A percentile compares a stretch with the other conserved stretches of the same genome.
phyloP scores from a whole-genome alignment of 2,113 vertebrate genomes.

The Corvus hawaiiensis region DNA sequence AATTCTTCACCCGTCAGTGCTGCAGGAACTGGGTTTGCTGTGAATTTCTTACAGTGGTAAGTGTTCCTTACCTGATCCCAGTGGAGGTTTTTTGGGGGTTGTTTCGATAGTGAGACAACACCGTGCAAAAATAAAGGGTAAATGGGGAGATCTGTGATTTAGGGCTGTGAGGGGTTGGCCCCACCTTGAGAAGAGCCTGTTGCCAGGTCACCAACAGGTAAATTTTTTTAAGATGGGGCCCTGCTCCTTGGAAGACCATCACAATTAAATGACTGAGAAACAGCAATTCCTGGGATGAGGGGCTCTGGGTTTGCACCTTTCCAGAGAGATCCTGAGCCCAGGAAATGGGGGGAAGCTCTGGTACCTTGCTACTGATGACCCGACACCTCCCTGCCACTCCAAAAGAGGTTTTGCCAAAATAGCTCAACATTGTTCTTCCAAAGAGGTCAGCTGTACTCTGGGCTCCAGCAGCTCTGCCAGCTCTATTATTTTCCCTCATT shows the following conservation, averaged over 20 bases:
- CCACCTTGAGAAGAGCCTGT: not conserved
- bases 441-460: not conserved
- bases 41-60: not conserved
- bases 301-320: not conserved
- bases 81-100: fast-evolving
- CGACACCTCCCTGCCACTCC: not conserved
- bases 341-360: not conserved
- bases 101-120: fast-evolving
- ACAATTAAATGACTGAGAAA: not conserved
- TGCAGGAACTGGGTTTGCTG: not conserved
- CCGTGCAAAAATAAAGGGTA: not conserved
- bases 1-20: not conserved
- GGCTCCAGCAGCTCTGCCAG: not conserved
- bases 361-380: not conserved
- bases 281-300: not conserved
- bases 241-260: not conserved
- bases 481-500: constrained; percentile 23
- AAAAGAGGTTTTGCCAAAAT: not conserved
- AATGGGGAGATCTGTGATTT: fast-evolving
- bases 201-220: not conserved
- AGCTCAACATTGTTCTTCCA: not conserved
- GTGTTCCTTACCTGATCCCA: not conserved
- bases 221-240: not conserved
- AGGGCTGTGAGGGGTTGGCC: not conserved
- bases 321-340: not conserved